A percentile compares a stretch with the other conserved stretches of the same genome.
phyloP scores from a whole-genome alignment of 2,113 vertebrate genomes.

The Ahaetulla prasina region DNA sequence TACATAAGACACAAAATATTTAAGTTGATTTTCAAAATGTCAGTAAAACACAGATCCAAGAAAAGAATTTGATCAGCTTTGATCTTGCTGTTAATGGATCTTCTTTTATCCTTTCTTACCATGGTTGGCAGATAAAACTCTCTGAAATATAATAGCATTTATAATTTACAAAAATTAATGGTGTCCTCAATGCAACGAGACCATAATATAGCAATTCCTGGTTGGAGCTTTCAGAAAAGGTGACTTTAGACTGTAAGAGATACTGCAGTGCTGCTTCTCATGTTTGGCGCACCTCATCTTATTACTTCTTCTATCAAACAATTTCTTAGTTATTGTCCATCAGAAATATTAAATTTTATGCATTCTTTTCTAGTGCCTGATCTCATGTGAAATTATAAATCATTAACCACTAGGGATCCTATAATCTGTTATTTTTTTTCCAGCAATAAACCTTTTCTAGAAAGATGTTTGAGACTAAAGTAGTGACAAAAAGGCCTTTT shows the following conservation, averaged over 20 bases:
- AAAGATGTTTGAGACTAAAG: neutral
- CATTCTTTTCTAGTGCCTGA: neutral
- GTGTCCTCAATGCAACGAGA: neutral
- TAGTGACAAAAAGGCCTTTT: neutral
- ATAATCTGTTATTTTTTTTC: neutral
- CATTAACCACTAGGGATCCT: neutral
- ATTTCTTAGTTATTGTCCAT: neutral
- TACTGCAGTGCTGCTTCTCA: neutral
- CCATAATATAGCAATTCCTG: neutral
- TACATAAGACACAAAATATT: neutral
- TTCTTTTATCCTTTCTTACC: neutral
- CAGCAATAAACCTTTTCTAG: neutral
- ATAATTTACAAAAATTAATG: neutral
- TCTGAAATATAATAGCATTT: neutral
- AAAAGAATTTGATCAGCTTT: neutral
- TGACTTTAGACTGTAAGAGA: neutral
- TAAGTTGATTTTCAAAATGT: neutral
- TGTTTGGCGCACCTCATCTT: neutral
- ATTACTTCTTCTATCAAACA: neutral
- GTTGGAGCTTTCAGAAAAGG: neutral
- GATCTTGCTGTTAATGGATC: neutral
- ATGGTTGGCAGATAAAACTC: neutral
- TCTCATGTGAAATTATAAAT: neutral
- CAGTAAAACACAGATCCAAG: neutral
- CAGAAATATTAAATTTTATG: neutral